Evolutionary conservation across 1,140 invertebrate species (phyloP).

Genomic region (Temnothorax curvispinosus): DNA sequence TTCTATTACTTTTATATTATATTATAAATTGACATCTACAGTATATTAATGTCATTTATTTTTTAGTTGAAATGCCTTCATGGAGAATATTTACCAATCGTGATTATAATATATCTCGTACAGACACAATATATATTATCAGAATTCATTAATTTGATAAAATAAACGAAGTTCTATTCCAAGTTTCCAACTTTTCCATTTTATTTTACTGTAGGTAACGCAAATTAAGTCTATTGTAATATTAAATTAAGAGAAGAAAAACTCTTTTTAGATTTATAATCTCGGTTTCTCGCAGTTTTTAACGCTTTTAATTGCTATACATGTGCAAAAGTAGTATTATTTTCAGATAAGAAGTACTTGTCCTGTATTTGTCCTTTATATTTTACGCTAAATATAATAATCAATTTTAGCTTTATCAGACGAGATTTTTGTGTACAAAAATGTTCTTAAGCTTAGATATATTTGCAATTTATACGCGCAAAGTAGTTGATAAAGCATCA

Average conservation of each 20-base stretch:
- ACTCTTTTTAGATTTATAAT: not conserved
- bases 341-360: not conserved
- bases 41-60: not conserved
- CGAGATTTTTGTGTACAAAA: not conserved
- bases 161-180: not conserved
- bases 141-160: not conserved
- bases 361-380: not conserved
- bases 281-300: not conserved
- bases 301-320: not conserved
- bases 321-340: not conserved
- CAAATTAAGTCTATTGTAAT: not conserved
- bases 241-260: not conserved
- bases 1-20: not conserved
- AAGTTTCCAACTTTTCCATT: not conserved
- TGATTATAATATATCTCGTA: not conserved
- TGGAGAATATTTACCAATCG: not conserved
- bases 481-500: not conserved
- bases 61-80: not conserved
- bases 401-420: not conserved
- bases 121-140: not conserved
- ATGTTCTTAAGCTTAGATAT: no score
- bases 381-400: not conserved
- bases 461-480: not conserved
- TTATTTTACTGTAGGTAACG: not conserved
- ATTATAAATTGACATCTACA: not conserved